Evolutionary conservation across 1,140 invertebrate genomes (phyloP), one percentile per base, ranked within the genome.

Genomic region (Aphidius ervi): DNA sequence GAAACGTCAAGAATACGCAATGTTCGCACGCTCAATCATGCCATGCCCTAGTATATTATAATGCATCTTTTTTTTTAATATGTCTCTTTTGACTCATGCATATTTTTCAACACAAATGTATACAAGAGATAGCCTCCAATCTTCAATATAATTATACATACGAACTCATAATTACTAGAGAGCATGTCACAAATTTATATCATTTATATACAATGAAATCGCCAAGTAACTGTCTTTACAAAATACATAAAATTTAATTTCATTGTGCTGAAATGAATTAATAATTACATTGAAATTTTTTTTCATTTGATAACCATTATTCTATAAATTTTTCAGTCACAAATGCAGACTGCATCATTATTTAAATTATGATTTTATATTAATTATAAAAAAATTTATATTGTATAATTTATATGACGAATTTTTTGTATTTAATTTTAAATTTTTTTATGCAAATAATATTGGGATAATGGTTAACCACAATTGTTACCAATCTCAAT

Each of bases 141-240:
- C 16, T 16, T 16, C 16, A 16, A 16, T 16, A 16, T 59, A 59
- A 59, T 59, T 59, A 59, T 47, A 47, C 39, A 31, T 49, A 37
- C 23, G 23, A 2, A 31, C 23, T 31, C 57, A 20, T 45, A 59
- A 59, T 59, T 59, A 59, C 48, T 50, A 31, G 4, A 23, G 20
- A 47, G 57, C 57, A 47, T 59, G 57, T 46, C 46, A 3, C 46
- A 46, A 40, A 48, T 23, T 39, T 48, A 46, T 48, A 57, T 48
- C 46, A 37, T 20, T 47, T 58, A 49, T 41, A 45, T 31, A 31
- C 4, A 48, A 46, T 20, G 54, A 40, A 46, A 56, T 56, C 46
- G 54, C 54, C 9, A 56, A 56, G 40, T 10, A 45, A 23, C 39
- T 16, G 20, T 54, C 52, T 41, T 40, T 7, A 31, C 46, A 45